phyloP scores from a whole-genome alignment of 2,888 invertebrate genomes.

The Aquatica leii region DNA sequence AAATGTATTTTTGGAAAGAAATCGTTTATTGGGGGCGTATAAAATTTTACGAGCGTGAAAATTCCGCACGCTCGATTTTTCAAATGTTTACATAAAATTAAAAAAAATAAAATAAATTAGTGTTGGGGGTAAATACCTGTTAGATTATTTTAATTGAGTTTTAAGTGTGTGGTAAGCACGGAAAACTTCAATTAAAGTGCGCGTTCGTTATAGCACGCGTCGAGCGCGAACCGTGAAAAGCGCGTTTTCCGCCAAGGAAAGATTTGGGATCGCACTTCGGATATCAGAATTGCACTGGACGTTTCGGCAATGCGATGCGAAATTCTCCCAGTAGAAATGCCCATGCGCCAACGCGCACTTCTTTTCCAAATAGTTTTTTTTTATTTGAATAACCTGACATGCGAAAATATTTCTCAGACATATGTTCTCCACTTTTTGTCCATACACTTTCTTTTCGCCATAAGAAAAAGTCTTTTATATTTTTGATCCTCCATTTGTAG shows the following conservation, averaged over 20 bases:
- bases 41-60: background rate
- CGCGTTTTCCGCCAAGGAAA: background rate
- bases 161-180: background rate
- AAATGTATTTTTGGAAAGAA: background rate
- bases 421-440: conserved; percentile 6
- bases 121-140: too few relatives aligned
- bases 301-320: conserved; percentile 19
- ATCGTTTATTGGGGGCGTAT: background rate
- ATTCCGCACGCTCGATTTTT: background rate
- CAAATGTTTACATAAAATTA: too few relatives aligned
- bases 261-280: conserved; percentile 18
- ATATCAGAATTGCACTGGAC: conserved; percentile 27
- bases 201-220: background rate
- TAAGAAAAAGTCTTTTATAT: conserved; percentile 8
- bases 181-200: background rate
- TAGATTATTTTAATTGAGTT: too few relatives aligned
- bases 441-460: conserved; percentile 1
- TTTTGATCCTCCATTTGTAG: conserved; percentile 10
- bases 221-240: too few relatives aligned
- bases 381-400: conserved; percentile 19
- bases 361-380: conserved; percentile 16
- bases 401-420: conserved; percentile 16
- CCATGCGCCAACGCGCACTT: conserved; percentile 27
- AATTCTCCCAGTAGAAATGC: conserved; percentile 21
- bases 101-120: too few relatives aligned